Base-by-base conservation (phyloP, 2,888 invertebrate genomes). In the Argynnis bischoffii region DNA sequence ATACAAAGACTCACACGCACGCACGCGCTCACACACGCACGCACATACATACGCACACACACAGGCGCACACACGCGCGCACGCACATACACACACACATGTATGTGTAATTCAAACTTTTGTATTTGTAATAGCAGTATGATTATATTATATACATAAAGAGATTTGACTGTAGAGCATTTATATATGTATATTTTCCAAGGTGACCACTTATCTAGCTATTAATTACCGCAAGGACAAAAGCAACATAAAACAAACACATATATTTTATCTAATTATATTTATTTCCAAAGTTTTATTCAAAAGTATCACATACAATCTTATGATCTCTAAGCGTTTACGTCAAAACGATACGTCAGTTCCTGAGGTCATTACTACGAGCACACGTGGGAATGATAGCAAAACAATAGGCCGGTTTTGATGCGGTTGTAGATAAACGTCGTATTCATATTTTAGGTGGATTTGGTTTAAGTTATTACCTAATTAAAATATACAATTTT, bases 361-460 rank as follows among this genome's bases (percentile, higher is more conserved):
- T 67, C 66, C 66, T 70, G 80, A 83, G 87, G 85, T 86, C 83
- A 80, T 85, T 86, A 83, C 86, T 83, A 84, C 85, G 78, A 79
- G 16, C 67, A 68, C 83, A 85, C 85, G 87, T 88, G 88, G 83
- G 88, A 89, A 81, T 76, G 74, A 71, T 68, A 71, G 51, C 77
- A 77, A 80, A 78, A 87, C 87, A 87, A 85, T 85, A 79, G 80
- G 66, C 74, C 65, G 74, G 72, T 75, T 60, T 67, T 65, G 69
- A 63, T 67, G 54, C 55, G 69, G 72, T 35, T 16, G 16, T 18
- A 55, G 66, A 66, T 66, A 73, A 72, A 60, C 46, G 59, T 59
- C 59, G 56, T 64, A 61, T 57, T 67, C 69, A 66, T 68, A 70
- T 66, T 59, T 61, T 53, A 66, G 53, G 53, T 66, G 57, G 57